A percentile compares a stretch with the other conserved stretches of the same genome.
Evolutionary conservation across 2,113 vertebrate species (phyloP).

Genomic region (Larimichthys polyactis): DNA sequence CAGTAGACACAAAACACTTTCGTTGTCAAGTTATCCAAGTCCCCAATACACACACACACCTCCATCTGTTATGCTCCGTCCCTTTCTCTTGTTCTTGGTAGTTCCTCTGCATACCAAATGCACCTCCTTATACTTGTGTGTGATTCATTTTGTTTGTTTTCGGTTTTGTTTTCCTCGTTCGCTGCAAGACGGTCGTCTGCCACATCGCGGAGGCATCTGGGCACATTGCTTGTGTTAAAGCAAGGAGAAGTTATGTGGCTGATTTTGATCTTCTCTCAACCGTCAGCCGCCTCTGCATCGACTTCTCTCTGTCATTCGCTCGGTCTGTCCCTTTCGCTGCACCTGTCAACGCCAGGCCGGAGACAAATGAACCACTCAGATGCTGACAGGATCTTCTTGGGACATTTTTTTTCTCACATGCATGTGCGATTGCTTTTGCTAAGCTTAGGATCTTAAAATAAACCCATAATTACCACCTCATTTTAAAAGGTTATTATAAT

Average conservation of each 20-base stretch:
- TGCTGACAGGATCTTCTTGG: slow-evolving; percentile 37
- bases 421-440: background rate
- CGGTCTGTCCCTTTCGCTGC: slow-evolving; percentile 37
- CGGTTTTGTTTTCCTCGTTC: slow-evolving; percentile 8
- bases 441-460: slow-evolving; percentile 11
- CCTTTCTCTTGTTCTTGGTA: slow-evolving; percentile 39
- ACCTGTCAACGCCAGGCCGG: slow-evolving; percentile 26
- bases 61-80: slow-evolving; percentile 18
- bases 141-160: slow-evolving; percentile 49
- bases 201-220: slow-evolving; percentile 38
- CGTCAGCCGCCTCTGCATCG: slow-evolving; percentile 40
- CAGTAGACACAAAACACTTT: slow-evolving; percentile 14
- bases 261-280: slow-evolving; percentile 55
- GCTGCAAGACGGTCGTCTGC: slow-evolving; percentile 28
- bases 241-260: slow-evolving; percentile 37
- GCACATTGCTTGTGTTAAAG: slow-evolving; percentile 37
- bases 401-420: background rate
- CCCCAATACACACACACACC: background rate
- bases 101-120: slow-evolving; percentile 33
- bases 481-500: background rate
- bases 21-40: slow-evolving; percentile 11
- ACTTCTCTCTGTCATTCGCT: slow-evolving; percentile 39
- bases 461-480: slow-evolving; percentile 11
- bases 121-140: slow-evolving; percentile 20
- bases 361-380: slow-evolving; percentile 48